Evolutionary conservation across 2,797 vertebrate genomes (phyloP).

Genomic region (Lepilemur ruficaudatus): DNA sequence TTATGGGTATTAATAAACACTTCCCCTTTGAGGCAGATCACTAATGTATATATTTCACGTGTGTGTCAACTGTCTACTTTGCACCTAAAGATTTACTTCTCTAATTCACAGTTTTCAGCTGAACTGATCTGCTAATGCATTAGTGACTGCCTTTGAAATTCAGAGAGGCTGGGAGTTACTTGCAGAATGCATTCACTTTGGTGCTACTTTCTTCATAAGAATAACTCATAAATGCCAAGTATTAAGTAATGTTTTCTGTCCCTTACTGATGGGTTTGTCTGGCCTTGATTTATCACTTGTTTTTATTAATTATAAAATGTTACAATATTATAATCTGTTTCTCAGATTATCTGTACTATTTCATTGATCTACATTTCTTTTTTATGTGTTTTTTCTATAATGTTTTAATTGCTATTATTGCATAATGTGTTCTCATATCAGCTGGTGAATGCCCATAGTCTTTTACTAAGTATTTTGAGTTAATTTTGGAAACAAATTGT

Average conservation of each 20-base stretch:
- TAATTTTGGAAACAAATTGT: background rate
- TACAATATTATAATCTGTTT: background rate
- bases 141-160: background rate
- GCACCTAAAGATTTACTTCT: background rate
- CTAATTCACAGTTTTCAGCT: background rate
- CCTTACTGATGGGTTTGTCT: background rate
- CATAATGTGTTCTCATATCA: background rate
- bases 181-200: background rate
- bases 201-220: background rate
- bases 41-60: background rate
- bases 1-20: background rate
- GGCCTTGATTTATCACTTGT: background rate
- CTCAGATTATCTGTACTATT: background rate
- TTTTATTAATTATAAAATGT: background rate
- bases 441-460: background rate
- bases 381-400: background rate
- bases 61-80: background rate
- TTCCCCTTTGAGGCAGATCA: background rate
- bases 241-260: background rate
- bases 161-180: background rate
- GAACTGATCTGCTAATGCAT: background rate
- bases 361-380: background rate
- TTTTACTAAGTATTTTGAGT: slow-evolving; percentile 25
- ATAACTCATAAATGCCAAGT: background rate
- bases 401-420: slow-evolving; percentile 1